A percentile compares a stretch with the other conserved stretches of the same genome.
Conservation (phyloP, 2,888 invertebrate genomes). For the Dasysyrphus tricinctus region DNA sequence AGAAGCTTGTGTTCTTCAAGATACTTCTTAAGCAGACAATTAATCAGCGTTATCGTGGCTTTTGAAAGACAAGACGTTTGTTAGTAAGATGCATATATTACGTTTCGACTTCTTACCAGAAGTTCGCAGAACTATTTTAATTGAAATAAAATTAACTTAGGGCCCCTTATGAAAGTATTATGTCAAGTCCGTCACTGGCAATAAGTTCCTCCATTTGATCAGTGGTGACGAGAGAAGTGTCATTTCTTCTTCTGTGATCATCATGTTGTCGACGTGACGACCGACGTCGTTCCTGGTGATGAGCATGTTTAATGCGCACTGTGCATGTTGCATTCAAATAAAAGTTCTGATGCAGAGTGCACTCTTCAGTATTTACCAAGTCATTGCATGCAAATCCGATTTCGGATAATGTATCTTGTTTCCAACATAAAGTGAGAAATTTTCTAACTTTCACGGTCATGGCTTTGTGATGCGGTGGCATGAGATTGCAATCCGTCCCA, state of each 20-base stretch:
- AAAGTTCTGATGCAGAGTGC: constrained; percentile 23
- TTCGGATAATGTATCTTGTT: constrained; percentile 66
- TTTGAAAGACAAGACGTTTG: no score
- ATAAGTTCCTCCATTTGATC: neutral
- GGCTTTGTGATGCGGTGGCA: constrained; percentile 22
- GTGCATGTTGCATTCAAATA: constrained; percentile 44
- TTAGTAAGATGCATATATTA: no score
- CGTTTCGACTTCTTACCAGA: no score
- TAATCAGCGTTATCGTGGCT: no score
- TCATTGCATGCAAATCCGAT: constrained; percentile 57
- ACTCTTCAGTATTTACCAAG: constrained; percentile 8
- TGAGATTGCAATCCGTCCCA: constrained; percentile 52
- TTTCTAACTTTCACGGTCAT: constrained; percentile 75
- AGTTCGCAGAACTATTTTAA: neutral
- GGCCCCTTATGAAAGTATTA: neutral
- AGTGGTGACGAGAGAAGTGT: neutral
- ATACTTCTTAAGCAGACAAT: no score
- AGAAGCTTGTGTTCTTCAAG: no score
- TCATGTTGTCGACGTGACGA: neutral
- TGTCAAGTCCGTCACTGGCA: neutral
- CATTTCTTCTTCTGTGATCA: neutral
- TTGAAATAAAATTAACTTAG: neutral
- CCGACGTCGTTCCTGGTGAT: neutral
- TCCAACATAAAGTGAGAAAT: constrained; percentile 52
- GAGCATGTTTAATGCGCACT: neutral